phyloP scores from a whole-genome alignment of 1,140 invertebrate species.

The Stratiolaelaps scimitus region DNA sequence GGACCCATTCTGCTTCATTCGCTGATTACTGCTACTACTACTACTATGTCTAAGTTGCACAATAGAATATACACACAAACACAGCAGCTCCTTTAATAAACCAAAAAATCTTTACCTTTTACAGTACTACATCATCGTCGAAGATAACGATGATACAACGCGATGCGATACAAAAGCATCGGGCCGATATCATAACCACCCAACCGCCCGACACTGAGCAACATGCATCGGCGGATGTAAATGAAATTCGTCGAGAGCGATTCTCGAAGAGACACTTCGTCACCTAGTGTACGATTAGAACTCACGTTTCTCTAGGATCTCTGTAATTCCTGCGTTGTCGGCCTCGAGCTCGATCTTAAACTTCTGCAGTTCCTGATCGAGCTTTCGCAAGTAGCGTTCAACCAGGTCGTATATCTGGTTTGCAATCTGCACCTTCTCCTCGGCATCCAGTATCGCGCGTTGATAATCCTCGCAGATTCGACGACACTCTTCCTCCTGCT shows the following conservation, averaged over 20 bases:
- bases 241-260: neutral
- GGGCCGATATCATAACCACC: too few species aligned
- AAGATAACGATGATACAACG: too few species aligned
- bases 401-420: constrained; percentile 89
- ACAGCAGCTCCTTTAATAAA: too few species aligned
- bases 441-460: constrained; percentile 81
- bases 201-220: too few species aligned
- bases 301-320: constrained; percentile 71
- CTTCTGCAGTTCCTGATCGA: constrained; percentile 88
- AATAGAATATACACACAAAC: too few species aligned
- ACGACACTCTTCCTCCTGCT: constrained; percentile 69
- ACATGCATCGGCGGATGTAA: too few species aligned
- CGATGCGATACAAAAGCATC: too few species aligned
- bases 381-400: constrained; percentile 72
- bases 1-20: too few species aligned
- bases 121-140: too few species aligned
- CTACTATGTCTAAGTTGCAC: too few species aligned
- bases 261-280: constrained; percentile 23
- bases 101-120: too few species aligned
- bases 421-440: constrained; percentile 69
- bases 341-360: constrained; percentile 98
- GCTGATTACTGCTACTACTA: too few species aligned
- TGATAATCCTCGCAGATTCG: constrained; percentile 75
- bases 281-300: constrained; percentile 3
- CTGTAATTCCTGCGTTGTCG: constrained; percentile 93